Base-by-base conservation (phyloP, 2,888 invertebrate species). In the Charanyca ferruginea region DNA sequence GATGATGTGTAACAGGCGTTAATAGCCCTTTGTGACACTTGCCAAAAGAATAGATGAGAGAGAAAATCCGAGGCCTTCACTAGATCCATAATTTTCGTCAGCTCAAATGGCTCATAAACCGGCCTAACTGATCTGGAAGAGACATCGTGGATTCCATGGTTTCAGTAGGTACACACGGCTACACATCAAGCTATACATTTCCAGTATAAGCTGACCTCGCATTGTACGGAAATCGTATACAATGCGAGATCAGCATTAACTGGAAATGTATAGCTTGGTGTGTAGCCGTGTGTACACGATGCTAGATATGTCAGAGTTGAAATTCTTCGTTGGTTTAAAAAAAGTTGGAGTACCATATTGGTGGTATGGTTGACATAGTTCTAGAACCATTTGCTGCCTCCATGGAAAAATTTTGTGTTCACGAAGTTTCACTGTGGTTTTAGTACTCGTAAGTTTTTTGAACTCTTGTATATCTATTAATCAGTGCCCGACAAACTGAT, bases 401-500 rank as follows among this genome's bases (percentile, higher is more conserved):
- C n/a, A n/a, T n/a, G n/a, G n/a, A n/a, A n/a, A n/a, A n/a, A n/a
- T n/a, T n/a, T n/a, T n/a, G n/a, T n/a, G n/a, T n/a, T n/a, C n/a
- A n/a, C n/a, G n/a, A n/a, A n/a, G n/a, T 9, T 3, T 16, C n/a
- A 20, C 9, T 20, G 28, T 4, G 16, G 1, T 6, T 54, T 58
- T 57, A 3, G 32, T 32, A 25, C 25, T 25, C 6, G 25, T 25
- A 3, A 25, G 25, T 25, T 25, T 6, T 7, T 35, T n/a, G n/a
- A n/a, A n/a, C n/a, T n/a, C n/a, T n/a, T n/a, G n/a, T n/a, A 57
- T 47, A 41, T 53, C 55, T 70, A 77, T 80, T 78, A 66, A 72
- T 81, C 75, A 45, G 52, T 55, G 67, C 60, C 61, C 32, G 38
- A 38, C 6, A 41, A 66, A 79, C 65, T 54, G 63, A 72, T 60